Base-by-base conservation (phyloP, 2,797 vertebrate species). In the Chromobotia macracanthus region DNA sequence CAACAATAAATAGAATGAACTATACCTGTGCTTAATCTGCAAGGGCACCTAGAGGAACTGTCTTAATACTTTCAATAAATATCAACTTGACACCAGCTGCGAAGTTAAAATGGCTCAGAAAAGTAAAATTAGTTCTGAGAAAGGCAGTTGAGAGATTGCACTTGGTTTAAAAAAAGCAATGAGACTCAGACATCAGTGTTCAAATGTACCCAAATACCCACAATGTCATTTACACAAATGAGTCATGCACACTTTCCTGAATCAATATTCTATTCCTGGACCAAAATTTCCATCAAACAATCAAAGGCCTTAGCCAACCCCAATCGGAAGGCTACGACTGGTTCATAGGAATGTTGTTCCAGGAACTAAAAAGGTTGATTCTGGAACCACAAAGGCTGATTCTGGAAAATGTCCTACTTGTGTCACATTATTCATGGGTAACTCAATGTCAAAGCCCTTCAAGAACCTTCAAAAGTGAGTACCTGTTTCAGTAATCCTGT, bases 401-500 rank as follows among this genome's bases (percentile, higher is more conserved):
- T 21, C 63, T n/a, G 50, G 28, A 75, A 44, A n/a, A n/a, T n/a
- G n/a, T n/a, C 15, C 38, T 74, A 7, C 23, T 25, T 44, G 55
- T 41, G 66, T 66, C 61, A 55, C 61, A 41, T n/a, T 53, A 48
- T 3, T 35, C 35, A 58, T 58, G 21, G 13, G 16, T 55, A 72
- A 72, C 21, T 73, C 11, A 73, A 28, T 46, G 71, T 61, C 21
- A 31, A 68, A 58, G 64, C 56, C 15, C n/a, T 31, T 46, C 7
- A 19, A n/a, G 46, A 21, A 72, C 56, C 64, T 50, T 72, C 51
- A 69, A 15, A 72, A 19, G 6, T 15, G 3, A 71, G 46, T 44
- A 31, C 23, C 44, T 46, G 31, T 72, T 68, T 25, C 71, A 60
- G n/a, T 16, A 64, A 67, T 77, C 58, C 64, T 58, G 50, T 66